A percentile compares a stretch with the other conserved stretches of the same genome.
Conservation (phyloP, 2,113 vertebrate genomes). For the Okapia johnstoni region DNA sequence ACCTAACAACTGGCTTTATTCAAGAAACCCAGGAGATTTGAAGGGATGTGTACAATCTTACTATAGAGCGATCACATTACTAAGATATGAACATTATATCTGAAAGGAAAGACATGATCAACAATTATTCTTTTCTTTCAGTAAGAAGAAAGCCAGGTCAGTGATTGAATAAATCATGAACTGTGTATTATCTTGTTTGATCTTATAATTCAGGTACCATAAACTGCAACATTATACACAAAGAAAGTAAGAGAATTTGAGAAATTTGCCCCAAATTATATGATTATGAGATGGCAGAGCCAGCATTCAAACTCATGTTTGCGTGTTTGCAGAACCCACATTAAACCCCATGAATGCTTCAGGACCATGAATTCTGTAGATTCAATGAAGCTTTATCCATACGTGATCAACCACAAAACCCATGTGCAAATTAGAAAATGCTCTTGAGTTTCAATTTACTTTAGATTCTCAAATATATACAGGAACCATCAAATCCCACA, state of each 20-base stretch:
- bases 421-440: background rate
- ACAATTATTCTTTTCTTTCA: conserved; percentile 53
- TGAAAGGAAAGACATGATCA: conserved; percentile 38
- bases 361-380: background rate
- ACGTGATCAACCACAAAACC: background rate
- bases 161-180: background rate
- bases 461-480: background rate
- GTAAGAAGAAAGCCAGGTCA: conserved; percentile 62
- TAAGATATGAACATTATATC: conserved; percentile 29
- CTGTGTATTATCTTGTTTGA: background rate
- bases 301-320: background rate
- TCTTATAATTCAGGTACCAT: background rate
- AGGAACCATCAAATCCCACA: background rate
- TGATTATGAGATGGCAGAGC: background rate
- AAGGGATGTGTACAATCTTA: background rate
- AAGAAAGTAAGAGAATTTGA: background rate
- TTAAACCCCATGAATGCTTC: background rate
- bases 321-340: background rate
- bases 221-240: background rate
- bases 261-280: background rate
- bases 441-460: background rate
- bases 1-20: conserved; percentile 4
- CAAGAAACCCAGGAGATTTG: background rate
- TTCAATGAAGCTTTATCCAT: background rate
- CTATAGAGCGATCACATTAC: background rate